Evolutionary conservation across 2,113 vertebrate genomes (phyloP), one percentile per base, ranked within the genome.

Genomic region (Chrysemys picta): DNA sequence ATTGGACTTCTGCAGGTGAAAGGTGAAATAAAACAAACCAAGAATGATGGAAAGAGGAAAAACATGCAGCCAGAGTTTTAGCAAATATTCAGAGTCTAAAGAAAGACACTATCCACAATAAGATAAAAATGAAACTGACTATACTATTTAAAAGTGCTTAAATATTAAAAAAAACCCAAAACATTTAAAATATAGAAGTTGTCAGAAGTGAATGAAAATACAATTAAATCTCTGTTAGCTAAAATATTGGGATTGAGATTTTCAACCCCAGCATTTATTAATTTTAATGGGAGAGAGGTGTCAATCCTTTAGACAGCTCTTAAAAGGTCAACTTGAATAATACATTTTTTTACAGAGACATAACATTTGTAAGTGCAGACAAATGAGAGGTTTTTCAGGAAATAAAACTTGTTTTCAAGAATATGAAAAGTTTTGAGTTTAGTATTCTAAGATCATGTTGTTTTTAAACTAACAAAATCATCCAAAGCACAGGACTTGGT

Each of bases 91-190:
- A 81, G 29, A 87, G 13, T 83, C 21, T 86, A 87, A 79, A 57
- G 0, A 1, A 57, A 86, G 89, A 25, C 4, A 86, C 5, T 7
- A 10, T 24, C 16, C 56, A 3, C 52, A 85, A 84, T 53, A 38
- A 79, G 79, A 89, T 13, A n/a, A 85, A 94, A 96, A 89, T 78
- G 53, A 93, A 62, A 14, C 59, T 29, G 85, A 88, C 72, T 65
- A 85, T 53, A 82, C 6, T 10, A 91, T 89, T 49, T 75, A 42
- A 91, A 24, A 19, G 49, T 90, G 85, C 3, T 90, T 52, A 89
- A 57, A 0, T n/a, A 1, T 57, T 89, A 45, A 8, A 57, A 54
- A 47, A 59, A 75, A 0, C 6, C 45, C 1, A 45, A 45, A 45
- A 45, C 45, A 6, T 12, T 19, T 85, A 45, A 86, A 87, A 84